phyloP scores from a whole-genome alignment of 2,888 invertebrate species.

The Xanthostigma xanthostigma region DNA sequence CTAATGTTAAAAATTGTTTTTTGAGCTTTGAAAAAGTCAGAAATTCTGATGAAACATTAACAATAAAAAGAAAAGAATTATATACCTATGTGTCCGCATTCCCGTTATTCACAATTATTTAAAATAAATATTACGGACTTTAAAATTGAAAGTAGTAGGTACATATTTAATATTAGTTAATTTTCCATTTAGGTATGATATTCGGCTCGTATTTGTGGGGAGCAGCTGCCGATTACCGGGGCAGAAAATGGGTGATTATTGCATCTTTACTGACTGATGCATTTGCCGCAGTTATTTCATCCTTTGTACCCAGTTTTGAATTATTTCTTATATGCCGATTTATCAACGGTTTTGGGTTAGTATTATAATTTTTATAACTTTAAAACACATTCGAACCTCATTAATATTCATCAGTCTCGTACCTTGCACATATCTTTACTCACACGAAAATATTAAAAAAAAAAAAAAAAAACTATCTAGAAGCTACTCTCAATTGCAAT shows the following conservation, averaged over 20 bases:
- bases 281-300: slow-evolving; percentile 39
- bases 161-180: neutral
- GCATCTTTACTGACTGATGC: slow-evolving; percentile 44
- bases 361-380: slow-evolving; percentile 4
- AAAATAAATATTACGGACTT: neutral
- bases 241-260: slow-evolving; percentile 48
- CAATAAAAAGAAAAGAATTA: no score
- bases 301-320: slow-evolving; percentile 37
- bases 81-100: no score
- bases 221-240: slow-evolving; percentile 48
- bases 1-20: no score
- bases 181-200: slow-evolving; percentile 38
- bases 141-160: neutral
- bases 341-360: slow-evolving; percentile 43
- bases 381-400: no score
- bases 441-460: neutral
- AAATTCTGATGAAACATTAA: no score
- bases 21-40: no score
- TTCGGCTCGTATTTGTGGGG: slow-evolving; percentile 61
- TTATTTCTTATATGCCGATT: slow-evolving; percentile 47
- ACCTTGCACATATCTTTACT: neutral
- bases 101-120: no score
- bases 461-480: neutral
- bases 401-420: no score
- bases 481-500: neutral